A percentile compares a stretch with the other conserved stretches of the same genome.
Conservation (phyloP, 2,888 invertebrate genomes). For the Strigamia crassipes region DNA sequence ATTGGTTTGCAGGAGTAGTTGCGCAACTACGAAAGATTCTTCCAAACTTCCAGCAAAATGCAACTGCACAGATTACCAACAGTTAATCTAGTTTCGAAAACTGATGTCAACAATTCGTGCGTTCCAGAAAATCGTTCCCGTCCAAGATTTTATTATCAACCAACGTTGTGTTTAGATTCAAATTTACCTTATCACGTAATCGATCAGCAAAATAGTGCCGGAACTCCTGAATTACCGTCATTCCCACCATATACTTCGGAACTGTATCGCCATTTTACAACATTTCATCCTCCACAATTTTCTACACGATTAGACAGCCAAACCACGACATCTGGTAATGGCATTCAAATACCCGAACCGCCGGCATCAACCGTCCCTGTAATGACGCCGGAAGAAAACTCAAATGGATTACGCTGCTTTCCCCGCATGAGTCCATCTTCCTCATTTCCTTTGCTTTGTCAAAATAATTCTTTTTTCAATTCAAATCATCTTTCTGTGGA, state of each 20-base stretch:
- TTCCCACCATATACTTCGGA: conserved; percentile 6
- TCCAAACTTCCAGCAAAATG: background rate
- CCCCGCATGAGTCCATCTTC: background rate
- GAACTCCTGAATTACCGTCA: background rate
- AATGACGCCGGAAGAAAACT: background rate
- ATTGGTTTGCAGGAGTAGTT: background rate
- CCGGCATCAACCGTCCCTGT: background rate
- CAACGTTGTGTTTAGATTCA: conserved; percentile 1
- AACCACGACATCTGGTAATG: background rate
- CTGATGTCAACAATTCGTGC: background rate
- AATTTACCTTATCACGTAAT: background rate
- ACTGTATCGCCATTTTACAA: background rate
- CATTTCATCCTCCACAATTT: background rate
- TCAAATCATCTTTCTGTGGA: background rate
- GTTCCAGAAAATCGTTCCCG: background rate
- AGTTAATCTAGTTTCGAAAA: background rate
- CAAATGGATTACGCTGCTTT: background rate
- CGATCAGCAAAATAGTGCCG: background rate
- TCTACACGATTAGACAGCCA: background rate
- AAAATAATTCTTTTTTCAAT: background rate
- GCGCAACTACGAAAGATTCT: background rate
- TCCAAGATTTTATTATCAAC: background rate
- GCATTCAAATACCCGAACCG: background rate
- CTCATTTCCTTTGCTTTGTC: background rate
- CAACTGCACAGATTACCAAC: background rate